These are phyloP conservation scores for Cygnus atratus DNA, from an alignment of 2,113 vertebrate genomes.

Conservation along the genomic window DNA sequence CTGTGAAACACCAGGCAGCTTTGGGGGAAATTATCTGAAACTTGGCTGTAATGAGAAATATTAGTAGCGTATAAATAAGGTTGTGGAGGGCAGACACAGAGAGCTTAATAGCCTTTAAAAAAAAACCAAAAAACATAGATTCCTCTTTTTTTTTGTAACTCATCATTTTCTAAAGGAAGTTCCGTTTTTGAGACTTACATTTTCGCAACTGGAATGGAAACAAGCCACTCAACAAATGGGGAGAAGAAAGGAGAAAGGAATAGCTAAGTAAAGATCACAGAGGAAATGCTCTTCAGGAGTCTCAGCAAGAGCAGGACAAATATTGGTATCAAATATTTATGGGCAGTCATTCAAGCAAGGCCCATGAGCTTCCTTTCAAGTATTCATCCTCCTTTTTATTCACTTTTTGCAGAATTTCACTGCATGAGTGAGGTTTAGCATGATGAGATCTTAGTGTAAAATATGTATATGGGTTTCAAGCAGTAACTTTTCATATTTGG, in stretches of 20 bases:
- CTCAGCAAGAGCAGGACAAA: conserved; percentile 38
- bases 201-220: neutral
- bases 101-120: neutral
- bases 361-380: conserved; percentile 1
- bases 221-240: neutral
- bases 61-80: neutral
- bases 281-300: neutral
- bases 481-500: neutral
- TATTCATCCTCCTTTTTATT: conserved; percentile 27
- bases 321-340: conserved; percentile 61
- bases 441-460: neutral
- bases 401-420: neutral
- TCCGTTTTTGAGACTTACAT: neutral
- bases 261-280: neutral
- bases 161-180: neutral
- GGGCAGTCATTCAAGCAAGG: conserved; percentile 55
- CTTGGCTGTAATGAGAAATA: neutral
- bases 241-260: neutral
- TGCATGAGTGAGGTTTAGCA: neutral
- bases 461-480: neutral
- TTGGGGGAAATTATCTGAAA: neutral
- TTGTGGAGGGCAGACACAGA: neutral
- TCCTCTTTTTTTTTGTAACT: neutral
- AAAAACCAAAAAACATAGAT: neutral
- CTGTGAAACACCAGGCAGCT: neutral